Percentiles rank a stretch among this genome's conserved stretches.
These are phyloP conservation scores for Scelioninae gen. 1 DNA, from an alignment of 2,888 invertebrate genomes.

Conservation along the genomic window DNA sequence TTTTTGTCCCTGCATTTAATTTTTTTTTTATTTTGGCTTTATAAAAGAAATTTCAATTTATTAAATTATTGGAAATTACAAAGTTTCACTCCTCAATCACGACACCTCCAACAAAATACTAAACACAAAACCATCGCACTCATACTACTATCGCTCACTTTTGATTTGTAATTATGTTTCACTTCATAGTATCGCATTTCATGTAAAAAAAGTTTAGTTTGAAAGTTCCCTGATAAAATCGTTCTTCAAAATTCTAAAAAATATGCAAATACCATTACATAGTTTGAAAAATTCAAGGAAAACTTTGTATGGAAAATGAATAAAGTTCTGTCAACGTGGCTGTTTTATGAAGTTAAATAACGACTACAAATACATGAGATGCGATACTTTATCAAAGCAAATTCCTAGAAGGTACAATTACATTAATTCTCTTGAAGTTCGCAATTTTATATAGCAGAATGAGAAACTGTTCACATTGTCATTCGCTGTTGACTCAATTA, in stretches of 20 bases:
- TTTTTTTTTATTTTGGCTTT: too few species aligned
- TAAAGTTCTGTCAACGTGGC: constrained; percentile 14
- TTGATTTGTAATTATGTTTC: constrained; percentile 40
- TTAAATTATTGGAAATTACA: too few species aligned
- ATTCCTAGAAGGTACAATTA: constrained; percentile 26
- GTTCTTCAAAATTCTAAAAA: constrained; percentile 29
- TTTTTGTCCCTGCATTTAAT: too few species aligned
- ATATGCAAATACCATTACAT: constrained; percentile 2
- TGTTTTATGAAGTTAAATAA: constrained; percentile 20
- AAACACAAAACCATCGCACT: not conserved
- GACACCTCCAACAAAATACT: not conserved
- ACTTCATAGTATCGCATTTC: constrained; percentile 51
- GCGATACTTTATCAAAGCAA: constrained; percentile 40
- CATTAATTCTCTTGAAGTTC: constrained; percentile 13
- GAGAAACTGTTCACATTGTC: constrained; percentile 30
- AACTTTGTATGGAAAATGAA: not conserved
- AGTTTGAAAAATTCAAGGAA: not conserved
- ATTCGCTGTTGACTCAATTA: constrained; percentile 25
- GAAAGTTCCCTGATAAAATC: constrained; percentile 19
- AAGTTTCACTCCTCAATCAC: too few species aligned
- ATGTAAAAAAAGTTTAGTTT: constrained; percentile 10
- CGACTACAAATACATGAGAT: constrained; percentile 45
- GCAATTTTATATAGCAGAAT: constrained; percentile 19
- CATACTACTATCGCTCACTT: constrained; percentile 15
- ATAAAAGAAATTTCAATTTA: too few species aligned